Evolutionary conservation across 2,797 vertebrate species (phyloP).

Genomic region (Miopithecus talapoin): DNA sequence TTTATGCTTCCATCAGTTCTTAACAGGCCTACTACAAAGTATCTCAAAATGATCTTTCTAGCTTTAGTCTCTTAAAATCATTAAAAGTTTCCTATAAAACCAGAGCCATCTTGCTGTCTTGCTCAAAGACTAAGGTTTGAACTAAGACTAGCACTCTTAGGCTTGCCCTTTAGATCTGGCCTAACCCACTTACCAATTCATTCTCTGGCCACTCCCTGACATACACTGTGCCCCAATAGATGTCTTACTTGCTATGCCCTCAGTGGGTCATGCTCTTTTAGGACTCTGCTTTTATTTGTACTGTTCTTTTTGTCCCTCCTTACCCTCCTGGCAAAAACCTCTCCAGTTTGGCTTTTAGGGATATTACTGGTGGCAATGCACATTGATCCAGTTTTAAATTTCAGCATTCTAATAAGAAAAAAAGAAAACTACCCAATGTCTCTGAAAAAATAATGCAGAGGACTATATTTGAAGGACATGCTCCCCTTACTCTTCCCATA

Average conservation of each 20-base stretch:
- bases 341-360: not conserved
- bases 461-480: not conserved
- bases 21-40: conserved; percentile 13
- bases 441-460: not conserved
- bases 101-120: not conserved
- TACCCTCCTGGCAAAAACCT: not conserved
- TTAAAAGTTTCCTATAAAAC: conserved; percentile 8
- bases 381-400: not conserved
- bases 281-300: not conserved
- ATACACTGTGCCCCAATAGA: not conserved
- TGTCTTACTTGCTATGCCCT: not conserved
- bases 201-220: too few species aligned
- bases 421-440: not conserved
- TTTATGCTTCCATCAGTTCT: not conserved
- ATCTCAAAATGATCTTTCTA: not conserved
- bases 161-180: not conserved
- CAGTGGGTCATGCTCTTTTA: not conserved
- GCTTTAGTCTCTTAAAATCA: not conserved
- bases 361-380: not conserved
- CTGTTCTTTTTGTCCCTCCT: not conserved
- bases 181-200: not conserved
- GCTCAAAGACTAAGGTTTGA: not conserved
- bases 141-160: not conserved
- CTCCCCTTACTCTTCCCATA: not conserved
- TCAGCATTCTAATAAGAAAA: not conserved